A percentile compares a stretch with the other conserved stretches of the same genome.
Evolutionary conservation across 2,888 invertebrate species (phyloP).

Genomic region (Matsumyia berberina): DNA sequence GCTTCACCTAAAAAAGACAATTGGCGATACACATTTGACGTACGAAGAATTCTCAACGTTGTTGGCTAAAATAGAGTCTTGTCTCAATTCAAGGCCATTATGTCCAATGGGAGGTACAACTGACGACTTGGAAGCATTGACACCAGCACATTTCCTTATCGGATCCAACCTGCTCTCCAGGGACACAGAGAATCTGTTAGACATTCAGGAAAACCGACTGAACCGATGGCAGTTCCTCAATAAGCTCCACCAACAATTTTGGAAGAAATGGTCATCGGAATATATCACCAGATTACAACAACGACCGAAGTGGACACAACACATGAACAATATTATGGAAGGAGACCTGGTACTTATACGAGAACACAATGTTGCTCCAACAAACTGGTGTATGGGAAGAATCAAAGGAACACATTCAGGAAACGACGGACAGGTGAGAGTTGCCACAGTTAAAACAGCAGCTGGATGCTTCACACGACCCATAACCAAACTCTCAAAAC

Average conservation of each 20-base stretch:
- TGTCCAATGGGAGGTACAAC: conserved; percentile 5
- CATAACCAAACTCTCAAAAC: conserved; percentile 4
- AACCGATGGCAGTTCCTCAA: background rate
- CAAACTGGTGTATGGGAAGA: background rate
- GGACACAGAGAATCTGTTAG: background rate
- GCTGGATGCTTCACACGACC: conserved; percentile 1
- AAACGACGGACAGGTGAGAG: conserved; percentile 12
- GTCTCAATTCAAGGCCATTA: conserved; percentile 1
- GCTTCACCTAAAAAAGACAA: conserved; percentile 15
- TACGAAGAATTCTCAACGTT: conserved; percentile 7
- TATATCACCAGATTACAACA: conserved; percentile 3
- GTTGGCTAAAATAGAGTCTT: background rate
- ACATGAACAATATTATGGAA: background rate
- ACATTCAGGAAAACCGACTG: background rate
- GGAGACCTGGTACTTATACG: conserved; percentile 3
- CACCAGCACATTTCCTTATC: background rate
- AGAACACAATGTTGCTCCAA: conserved; percentile 11
- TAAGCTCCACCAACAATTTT: background rate
- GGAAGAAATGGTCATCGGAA: conserved; percentile 13
- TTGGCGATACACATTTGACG: background rate
- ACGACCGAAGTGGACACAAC: conserved; percentile 17
- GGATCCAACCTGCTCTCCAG: background rate
- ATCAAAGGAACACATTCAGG: conserved; percentile 2
- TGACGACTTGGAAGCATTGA: background rate
- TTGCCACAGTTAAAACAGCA: background rate